Conservation (phyloP, 2,113 vertebrate genomes). For the Laterallus jamaicensis region DNA sequence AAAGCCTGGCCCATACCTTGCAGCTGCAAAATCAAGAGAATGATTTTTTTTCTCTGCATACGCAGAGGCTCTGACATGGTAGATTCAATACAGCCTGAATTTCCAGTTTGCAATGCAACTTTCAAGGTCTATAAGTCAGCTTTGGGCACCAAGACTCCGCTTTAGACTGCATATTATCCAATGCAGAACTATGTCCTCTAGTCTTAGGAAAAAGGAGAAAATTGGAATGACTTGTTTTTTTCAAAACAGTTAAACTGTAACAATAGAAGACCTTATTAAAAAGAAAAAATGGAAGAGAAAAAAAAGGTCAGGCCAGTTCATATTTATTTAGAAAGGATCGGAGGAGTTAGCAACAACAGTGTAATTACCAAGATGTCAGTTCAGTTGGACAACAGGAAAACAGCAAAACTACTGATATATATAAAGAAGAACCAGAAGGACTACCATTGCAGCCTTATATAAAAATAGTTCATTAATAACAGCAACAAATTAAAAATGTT, state of each 20-base stretch:
- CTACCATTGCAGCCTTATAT: neutral
- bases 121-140: neutral
- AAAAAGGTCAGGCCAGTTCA: neutral
- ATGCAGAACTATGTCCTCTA: neutral
- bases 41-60: neutral
- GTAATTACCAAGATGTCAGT: neutral
- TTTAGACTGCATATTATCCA: neutral
- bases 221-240: neutral
- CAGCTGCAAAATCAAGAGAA: neutral
- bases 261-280: neutral
- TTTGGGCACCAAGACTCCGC: neutral
- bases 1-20: neutral
- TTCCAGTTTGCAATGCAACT: neutral
- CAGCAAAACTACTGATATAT: neutral
- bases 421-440: neutral
- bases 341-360: neutral
- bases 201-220: neutral
- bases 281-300: neutral
- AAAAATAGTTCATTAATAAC: neutral
- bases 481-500: neutral
- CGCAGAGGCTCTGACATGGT: neutral
- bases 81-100: neutral
- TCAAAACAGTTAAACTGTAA: neutral
- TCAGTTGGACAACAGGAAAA: neutral
- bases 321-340: neutral